Evolutionary conservation across 2,888 invertebrate genomes (phyloP).

Genomic region (Timandra comae): DNA sequence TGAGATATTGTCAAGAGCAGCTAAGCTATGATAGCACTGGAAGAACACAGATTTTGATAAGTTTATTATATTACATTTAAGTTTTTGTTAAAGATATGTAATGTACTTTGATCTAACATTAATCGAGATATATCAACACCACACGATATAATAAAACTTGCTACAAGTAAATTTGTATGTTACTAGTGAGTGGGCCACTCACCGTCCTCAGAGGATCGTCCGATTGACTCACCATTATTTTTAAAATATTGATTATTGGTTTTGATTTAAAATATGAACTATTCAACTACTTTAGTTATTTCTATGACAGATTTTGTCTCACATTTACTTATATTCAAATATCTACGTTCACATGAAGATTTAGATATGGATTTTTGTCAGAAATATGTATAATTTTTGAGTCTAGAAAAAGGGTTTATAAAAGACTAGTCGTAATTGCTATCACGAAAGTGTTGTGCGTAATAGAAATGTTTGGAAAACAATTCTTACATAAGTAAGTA

Average conservation of each 20-base stretch:
- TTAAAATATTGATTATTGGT: not conserved
- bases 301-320: conserved; percentile 11
- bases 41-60: conserved; percentile 66
- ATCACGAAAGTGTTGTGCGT: conserved; percentile 72
- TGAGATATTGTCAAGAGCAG: conserved; percentile 52
- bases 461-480: conserved; percentile 61
- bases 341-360: conserved; percentile 17
- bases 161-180: conserved; percentile 28
- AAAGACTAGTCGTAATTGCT: conserved; percentile 40
- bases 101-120: conserved; percentile 61
- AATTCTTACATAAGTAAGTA: conserved; percentile 40
- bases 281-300: conserved; percentile 1
- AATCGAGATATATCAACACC: conserved; percentile 40
- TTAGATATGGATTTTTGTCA: conserved; percentile 26
- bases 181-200: conserved; percentile 24
- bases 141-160: conserved; percentile 32
- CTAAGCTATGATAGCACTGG: conserved; percentile 57
- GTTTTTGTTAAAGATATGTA: conserved; percentile 56
- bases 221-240: not conserved
- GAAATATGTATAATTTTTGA: conserved; percentile 32
- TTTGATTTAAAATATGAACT: not conserved
- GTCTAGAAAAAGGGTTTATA: conserved; percentile 34
- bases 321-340: conserved; percentile 16
- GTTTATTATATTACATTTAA: conserved; percentile 37
- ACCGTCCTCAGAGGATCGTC: conserved; percentile 5